Evolutionary conservation across 2,797 vertebrate genomes (phyloP).

Genomic region (Sebastes melanostomus): DNA sequence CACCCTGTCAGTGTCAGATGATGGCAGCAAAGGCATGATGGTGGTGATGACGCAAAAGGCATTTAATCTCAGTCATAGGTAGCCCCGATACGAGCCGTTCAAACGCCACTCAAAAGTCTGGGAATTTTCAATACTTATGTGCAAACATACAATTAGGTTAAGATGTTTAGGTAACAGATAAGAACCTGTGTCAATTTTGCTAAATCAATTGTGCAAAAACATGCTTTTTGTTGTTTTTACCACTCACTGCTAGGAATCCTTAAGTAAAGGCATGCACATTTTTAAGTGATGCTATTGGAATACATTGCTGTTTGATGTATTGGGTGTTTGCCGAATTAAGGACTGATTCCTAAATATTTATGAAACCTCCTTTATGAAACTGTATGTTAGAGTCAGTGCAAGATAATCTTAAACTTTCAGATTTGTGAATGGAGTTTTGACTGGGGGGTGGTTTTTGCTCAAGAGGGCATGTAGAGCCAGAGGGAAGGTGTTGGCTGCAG

Average conservation of each 20-base stretch:
- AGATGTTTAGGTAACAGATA: neutral
- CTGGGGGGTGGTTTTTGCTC: neutral
- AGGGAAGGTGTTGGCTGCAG: constrained; percentile 14
- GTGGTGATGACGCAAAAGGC: constrained; percentile 40
- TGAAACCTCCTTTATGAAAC: neutral
- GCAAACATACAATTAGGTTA: neutral
- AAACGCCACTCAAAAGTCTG: constrained; percentile 19
- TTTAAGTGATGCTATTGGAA: neutral
- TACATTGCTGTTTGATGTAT: neutral
- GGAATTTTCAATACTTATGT: neutral
- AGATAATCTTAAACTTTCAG: neutral
- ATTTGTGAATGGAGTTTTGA: constrained; percentile 17
- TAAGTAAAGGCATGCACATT: neutral
- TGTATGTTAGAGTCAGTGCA: accelerated
- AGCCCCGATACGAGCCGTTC: constrained; percentile 19
- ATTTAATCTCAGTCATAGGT: constrained; percentile 37
- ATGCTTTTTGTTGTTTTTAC: neutral
- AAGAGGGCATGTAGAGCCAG: neutral
- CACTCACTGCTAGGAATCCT: neutral
- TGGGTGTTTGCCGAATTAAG: neutral
- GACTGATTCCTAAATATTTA: neutral
- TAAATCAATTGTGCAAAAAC: neutral
- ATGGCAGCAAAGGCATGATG: neutral
- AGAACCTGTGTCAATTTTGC: accelerated
- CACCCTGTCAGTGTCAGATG: neutral